phyloP scores from a whole-genome alignment of 2,888 invertebrate genomes.

The Pocota personata region DNA sequence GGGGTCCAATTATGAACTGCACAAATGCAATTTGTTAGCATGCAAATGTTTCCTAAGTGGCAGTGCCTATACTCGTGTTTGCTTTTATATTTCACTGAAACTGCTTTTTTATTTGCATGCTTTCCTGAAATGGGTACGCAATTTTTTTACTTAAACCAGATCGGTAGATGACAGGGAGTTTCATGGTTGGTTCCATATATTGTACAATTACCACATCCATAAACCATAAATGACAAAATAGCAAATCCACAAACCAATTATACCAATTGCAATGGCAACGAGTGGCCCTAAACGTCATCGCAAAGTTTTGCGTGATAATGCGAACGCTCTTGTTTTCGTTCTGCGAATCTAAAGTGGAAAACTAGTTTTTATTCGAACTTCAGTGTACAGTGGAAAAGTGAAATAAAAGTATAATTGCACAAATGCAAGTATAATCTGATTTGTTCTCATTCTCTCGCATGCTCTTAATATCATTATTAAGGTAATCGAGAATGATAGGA shows the following conservation, averaged over 20 bases:
- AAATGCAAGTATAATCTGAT: neutral
- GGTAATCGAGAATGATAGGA: no score
- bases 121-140: neutral
- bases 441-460: neutral
- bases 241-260: neutral
- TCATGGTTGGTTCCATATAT: no score
- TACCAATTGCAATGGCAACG: neutral
- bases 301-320: neutral
- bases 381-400: neutral
- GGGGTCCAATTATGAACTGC: conserved; percentile 34
- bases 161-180: neutral
- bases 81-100: conserved; percentile 4
- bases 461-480: neutral
- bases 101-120: neutral
- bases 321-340: neutral
- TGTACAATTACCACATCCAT: no score
- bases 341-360: neutral
- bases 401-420: neutral
- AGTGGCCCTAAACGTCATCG: neutral
- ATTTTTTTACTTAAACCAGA: neutral
- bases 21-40: conserved; percentile 51
- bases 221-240: no score
- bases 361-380: no score
- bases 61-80: conserved; percentile 29
- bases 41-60: conserved; percentile 67